Conservation (phyloP, 1,140 invertebrate species). For the Doryteuthis pealeii region DNA sequence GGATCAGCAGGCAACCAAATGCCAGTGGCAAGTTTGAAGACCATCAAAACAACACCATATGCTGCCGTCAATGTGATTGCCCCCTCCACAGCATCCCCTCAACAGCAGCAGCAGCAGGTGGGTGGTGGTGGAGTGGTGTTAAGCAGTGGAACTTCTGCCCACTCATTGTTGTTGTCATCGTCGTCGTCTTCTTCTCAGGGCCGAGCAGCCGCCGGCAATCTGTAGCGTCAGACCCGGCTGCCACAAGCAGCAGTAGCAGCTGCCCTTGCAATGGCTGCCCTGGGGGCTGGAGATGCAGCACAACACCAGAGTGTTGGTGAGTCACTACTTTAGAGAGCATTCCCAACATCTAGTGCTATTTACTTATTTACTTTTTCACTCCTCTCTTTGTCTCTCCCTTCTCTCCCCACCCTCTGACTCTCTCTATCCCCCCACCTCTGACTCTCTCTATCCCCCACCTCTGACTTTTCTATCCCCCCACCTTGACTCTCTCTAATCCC, state of each 20-base stretch:
- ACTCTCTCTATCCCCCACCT: no score
- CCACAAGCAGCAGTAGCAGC: constrained; percentile 2
- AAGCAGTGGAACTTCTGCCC: background rate
- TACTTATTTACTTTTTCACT: background rate
- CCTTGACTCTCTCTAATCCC: no score
- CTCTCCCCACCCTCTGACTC: background rate
- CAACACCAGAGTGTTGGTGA: background rate
- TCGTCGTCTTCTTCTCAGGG: background rate
- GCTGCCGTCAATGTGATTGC: background rate
- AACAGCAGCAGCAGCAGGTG: background rate
- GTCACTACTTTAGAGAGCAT: background rate
- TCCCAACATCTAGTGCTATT: background rate
- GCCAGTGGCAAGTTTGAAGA: background rate
- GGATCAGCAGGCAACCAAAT: background rate
- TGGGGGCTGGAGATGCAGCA: background rate
- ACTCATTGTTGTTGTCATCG: background rate
- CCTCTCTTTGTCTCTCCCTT: background rate
- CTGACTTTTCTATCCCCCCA: no score
- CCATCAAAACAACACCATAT: constrained; percentile 1
- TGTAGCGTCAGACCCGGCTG: background rate
- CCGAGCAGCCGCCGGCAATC: background rate
- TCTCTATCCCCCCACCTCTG: no score
- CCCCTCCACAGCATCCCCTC: background rate
- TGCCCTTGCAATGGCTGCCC: background rate
- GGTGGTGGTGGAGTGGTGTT: background rate